Percentiles rank a stretch among this genome's conserved stretches.
phyloP scores from a whole-genome alignment of 2,113 vertebrate genomes.

The Megaleporinus macrocephalus region DNA sequence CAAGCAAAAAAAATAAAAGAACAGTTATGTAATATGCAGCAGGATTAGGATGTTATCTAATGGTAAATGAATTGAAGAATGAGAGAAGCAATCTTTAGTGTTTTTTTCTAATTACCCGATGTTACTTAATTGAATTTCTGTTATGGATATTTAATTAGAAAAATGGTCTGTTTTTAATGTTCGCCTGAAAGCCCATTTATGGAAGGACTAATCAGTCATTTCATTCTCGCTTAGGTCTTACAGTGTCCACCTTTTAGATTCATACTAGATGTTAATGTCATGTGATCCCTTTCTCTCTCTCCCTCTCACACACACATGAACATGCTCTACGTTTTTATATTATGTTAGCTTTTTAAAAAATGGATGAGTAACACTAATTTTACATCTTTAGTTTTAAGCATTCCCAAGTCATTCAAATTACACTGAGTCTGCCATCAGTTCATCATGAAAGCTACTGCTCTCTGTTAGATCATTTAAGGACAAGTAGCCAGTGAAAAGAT shows the following conservation, averaged over 20 bases:
- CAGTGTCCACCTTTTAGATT: background rate
- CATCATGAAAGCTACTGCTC: too few species aligned
- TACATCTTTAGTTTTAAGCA: too few species aligned
- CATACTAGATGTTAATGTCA: background rate
- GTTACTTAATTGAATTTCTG: conserved; percentile 50
- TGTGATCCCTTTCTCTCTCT: background rate
- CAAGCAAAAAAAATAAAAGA: background rate
- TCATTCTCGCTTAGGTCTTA: background rate
- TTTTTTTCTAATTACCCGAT: conserved; percentile 36
- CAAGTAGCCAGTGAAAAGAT: too few species aligned
- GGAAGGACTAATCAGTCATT: background rate
- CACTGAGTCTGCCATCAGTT: too few species aligned
- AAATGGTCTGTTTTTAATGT: conserved; percentile 1
- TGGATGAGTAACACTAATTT: too few species aligned
- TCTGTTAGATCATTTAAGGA: too few species aligned
- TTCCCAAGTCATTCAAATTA: too few species aligned
- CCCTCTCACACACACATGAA: background rate
- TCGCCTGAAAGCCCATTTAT: conserved; percentile 10
- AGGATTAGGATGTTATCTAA: conserved; percentile 29
- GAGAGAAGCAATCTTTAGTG: conserved; percentile 2
- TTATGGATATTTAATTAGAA: conserved; percentile 42
- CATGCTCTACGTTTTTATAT: too few species aligned
- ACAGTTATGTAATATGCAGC: conserved; percentile 8
- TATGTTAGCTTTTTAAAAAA: background rate
- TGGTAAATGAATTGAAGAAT: conserved; percentile 38